phyloP scores from a whole-genome alignment of 64 coral and sea anemone genomes.

The Montipora foliosa region DNA sequence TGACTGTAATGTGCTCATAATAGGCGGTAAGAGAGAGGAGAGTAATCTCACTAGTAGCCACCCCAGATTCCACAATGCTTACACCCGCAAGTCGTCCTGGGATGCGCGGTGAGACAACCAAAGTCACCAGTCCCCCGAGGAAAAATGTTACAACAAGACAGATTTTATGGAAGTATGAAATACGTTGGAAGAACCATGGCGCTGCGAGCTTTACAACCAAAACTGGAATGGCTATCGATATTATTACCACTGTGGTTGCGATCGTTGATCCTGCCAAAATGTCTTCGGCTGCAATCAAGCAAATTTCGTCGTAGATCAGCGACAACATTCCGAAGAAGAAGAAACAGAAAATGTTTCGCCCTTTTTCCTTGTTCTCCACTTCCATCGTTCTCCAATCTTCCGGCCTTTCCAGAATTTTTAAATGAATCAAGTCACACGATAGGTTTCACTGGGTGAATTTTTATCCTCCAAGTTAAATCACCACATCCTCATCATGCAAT shows the following conservation, averaged over 20 bases:
- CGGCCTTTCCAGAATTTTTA: no score
- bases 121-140: conserved; percentile 12
- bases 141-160: conserved; percentile 24
- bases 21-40: conserved; percentile 64
- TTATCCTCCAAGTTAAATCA: no score
- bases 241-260: conserved; percentile 69
- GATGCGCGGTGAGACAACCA: conserved; percentile 38
- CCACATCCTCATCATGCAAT: no score
- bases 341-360: conserved; percentile 44
- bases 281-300: conserved; percentile 65
- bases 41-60: conserved; percentile 64
- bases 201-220: conserved; percentile 16
- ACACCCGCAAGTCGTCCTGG: conserved; percentile 47
- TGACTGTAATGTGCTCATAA: conserved; percentile 67
- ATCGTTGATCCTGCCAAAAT: conserved; percentile 59
- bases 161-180: conserved; percentile 58
- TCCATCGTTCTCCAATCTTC: no score
- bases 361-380: background rate
- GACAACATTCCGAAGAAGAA: conserved; percentile 63
- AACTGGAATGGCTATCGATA: conserved; percentile 64
- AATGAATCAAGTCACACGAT: no score
- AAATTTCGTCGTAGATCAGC: conserved; percentile 68
- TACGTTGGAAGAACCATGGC: conserved; percentile 46
- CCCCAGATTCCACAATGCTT: conserved; percentile 52
- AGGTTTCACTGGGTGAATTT: no score